Base-by-base conservation (phyloP, 2,113 vertebrate genomes). In the Coptodon bakossiorum region DNA sequence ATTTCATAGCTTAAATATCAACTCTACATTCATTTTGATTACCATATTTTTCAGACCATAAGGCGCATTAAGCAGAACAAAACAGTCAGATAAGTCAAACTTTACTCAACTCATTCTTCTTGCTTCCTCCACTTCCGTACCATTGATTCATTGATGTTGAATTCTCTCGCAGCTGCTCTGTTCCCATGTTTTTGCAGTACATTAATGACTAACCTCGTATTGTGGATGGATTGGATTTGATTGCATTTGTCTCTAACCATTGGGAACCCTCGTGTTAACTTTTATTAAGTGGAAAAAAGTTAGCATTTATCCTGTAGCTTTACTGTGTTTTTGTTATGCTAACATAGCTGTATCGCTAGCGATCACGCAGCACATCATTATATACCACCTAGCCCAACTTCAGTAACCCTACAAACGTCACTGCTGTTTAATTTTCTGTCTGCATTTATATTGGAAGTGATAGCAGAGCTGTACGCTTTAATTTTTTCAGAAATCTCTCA, bases 381-480 rank as follows among this genome's bases (percentile, higher is more conserved):
- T 34, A 19, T 63, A 19, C 59, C 29, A 63, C 16, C 1, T 11
- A 63, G 29, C 9, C 59, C 29, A 63, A 63, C 59, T 63, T 63
- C 59, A 6, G 3, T 34, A 19, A 63, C 29, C 16, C 16, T 63
- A 1, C 59, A 63, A 63, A 63, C 3, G 2, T 19, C 29, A 19
- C 29, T 63, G 29, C 29, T 34, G 1, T 34, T 61, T 34, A 19
- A 29, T 61, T 61, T 61, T 1, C 16, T 61, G 29, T 34, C 57
- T 61, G 10, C 0, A 1, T 61, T 34, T 61, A 61, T 6, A 16
- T 61, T 34, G 29, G 0, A 61, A 10, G 29, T 61, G 16, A 6
- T 61, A 34, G 0, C 16, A 19, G 5, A 34, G 57, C 16, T 34
- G 9, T 34, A 6, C 0, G 1, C 34, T 34, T 34, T 1, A 34